Base-by-base conservation (phyloP, 2,888 invertebrate species). In the Epinotia demarniana region DNA sequence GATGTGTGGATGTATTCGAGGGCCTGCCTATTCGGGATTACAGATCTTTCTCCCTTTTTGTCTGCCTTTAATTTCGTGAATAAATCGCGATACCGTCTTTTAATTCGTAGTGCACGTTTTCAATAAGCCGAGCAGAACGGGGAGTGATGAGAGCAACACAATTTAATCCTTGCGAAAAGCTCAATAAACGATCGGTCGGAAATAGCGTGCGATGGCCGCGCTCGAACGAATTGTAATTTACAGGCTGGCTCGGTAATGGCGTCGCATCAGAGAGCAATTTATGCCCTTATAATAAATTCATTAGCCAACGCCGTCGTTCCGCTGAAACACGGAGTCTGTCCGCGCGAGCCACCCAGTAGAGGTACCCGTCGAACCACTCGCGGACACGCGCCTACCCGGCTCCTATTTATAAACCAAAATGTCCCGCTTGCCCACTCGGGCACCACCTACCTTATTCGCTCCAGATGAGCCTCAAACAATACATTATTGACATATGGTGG, bases 221-320 rank as follows among this genome's bases (percentile, higher is more conserved):
- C 83, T 84, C 87, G 85, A 86, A 87, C 90, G 90, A 89, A 91
- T 89, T 90, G 93, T 92, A 92, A 93, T 93, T 92, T 92, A 92
- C 92, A 87, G 89, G 84, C 87, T 79, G 86, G 87, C 84, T 70
- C 87, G 83, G 90, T 93, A 93, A 93, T 93, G 91, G 92, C 89
- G 89, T 86, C 89, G 90, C 92, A 92, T 93, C 93, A 92, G 87
- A 88, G 87, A 84, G 87, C 92, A 92, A 93, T 93, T 93, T 93
- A 92, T 93, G 92, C 88, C 87, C 89, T 91, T 92, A 93, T 93
- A 93, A 93, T 94, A 93, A 93, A 94, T 94, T 94, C 92, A 93
- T 93, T 94, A 94, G 90, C 82, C 80, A 67, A 79, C 79, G 80
- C 78, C 78, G 79, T 78, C 80, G 79, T 77, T 78, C 75, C 78